These are phyloP conservation scores for Hyles vespertilio DNA, from an alignment of 1,140 invertebrate species.

Conservation along the genomic window DNA sequence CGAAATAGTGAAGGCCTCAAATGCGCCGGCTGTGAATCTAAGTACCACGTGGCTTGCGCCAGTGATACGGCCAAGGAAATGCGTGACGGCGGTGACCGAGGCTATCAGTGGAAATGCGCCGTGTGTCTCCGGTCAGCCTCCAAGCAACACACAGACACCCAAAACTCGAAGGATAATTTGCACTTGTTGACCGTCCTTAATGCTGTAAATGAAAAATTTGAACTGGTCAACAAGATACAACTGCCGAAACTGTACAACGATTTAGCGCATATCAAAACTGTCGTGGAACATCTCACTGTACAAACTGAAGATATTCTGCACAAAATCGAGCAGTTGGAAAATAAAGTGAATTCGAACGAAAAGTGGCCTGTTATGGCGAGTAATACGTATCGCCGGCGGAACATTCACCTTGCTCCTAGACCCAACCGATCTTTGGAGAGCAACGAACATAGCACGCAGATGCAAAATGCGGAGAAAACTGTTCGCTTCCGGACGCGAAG, in stretches of 20 bases:
- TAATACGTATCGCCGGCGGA: constrained; percentile 26
- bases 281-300: constrained; percentile 37
- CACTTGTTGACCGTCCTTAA: constrained; percentile 31
- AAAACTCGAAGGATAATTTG: constrained; percentile 10
- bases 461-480: constrained; percentile 26
- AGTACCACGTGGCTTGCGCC: constrained; percentile 36
- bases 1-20: constrained; percentile 37
- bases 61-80: constrained; percentile 19
- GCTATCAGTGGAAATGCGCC: constrained; percentile 48
- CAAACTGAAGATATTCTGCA: constrained; percentile 50
- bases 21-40: constrained; percentile 39
- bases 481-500: constrained; percentile 34
- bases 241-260: constrained; percentile 52
- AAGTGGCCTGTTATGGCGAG: neutral
- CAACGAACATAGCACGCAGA: constrained; percentile 17
- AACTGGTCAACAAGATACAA: constrained; percentile 58
- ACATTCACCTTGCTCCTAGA: constrained; percentile 32
- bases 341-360: constrained; percentile 13
- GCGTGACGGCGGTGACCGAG: constrained; percentile 31
- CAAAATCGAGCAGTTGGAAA: constrained; percentile 34
- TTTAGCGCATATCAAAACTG: constrained; percentile 37
- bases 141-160: constrained; percentile 9
- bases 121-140: constrained; percentile 36
- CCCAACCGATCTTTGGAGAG: constrained; percentile 7
- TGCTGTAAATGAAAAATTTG: constrained; percentile 46